Base-by-base conservation (phyloP, 2,113 vertebrate species). In the Antechinus stuartii region DNA sequence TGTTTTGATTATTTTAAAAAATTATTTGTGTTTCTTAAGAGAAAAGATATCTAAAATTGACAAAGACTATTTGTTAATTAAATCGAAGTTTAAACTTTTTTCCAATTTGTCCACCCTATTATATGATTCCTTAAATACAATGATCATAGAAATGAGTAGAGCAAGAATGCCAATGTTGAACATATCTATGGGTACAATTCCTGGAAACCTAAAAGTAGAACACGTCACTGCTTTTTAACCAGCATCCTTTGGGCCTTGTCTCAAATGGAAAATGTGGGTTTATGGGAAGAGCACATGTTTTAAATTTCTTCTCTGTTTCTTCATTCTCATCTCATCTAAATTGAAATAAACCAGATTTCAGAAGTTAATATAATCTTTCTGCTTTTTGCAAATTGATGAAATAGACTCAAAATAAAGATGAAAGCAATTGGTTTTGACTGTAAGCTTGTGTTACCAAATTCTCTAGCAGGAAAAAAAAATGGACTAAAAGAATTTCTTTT, bases 1-100 rank as follows among this genome's bases (percentile, higher is more conserved):
- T 42, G 42, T 84, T n/a, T 84, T 84, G 7, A 84, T 42, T 76
- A 76, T 76, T 68, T 42, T 42, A 23, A 8, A 23, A 68, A 84
- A 42, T 84, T 42, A 84, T 22, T 42, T 84, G n/a, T 22, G 19
- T n/a, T n/a, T 97, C 92, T 93, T 97, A 95, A 90, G 93, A 92
- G 56, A 90, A 92, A 96, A 30, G 46, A 2, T 25, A 92, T 91
- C 2, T 0, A 92, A 91, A 96, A 50, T 94, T 97, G 97, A 97
- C 92, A 95, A 97, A 97, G 0, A 46, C 1, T 95, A 56, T 89
- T 56, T 96, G 95, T 96, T 98, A 97, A 94, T 97, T 97, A 96
- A 97, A 46, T 22, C 92, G 96, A 90, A 92, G 92, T 94, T 95
- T 35, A 97, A 97, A 96, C 54, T 0, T 96, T 96, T 0, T 96